Conservation (phyloP, 2,113 vertebrate species). For the Podarcis cretensis region DNA sequence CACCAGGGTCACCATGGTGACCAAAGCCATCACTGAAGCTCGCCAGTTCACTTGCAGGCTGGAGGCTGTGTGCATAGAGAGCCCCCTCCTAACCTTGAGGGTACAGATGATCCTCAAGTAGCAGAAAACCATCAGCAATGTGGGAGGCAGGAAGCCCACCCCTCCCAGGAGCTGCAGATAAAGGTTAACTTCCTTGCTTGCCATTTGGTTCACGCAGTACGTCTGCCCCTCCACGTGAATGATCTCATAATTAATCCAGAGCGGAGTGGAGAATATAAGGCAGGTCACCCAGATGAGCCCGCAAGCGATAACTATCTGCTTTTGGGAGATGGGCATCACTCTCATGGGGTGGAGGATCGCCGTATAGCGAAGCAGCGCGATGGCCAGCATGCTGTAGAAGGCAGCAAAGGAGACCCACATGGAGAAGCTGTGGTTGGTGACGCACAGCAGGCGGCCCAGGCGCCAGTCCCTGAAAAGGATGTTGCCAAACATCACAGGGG, state of each 20-base stretch:
- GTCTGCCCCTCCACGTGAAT: background rate
- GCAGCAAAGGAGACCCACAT: conserved; percentile 1
- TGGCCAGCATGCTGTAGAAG: conserved; percentile 30
- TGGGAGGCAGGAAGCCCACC: conserved; percentile 1
- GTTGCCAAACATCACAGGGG: conserved; percentile 1
- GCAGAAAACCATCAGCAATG: conserved; percentile 26
- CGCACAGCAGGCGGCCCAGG: background rate
- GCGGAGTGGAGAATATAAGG: background rate
- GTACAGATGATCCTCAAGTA: conserved; percentile 21
- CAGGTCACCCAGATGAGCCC: background rate
- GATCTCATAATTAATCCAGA: conserved; percentile 8
- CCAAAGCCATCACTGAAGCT: conserved; percentile 26
- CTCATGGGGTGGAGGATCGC: conserved; percentile 16
- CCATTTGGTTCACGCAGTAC: conserved; percentile 18
- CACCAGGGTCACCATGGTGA: conserved; percentile 16
- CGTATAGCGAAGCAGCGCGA: conserved; percentile 23
- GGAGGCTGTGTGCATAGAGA: background rate
- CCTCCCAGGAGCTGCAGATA: conserved; percentile 20
- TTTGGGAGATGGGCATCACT: background rate
- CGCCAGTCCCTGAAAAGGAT: conserved; percentile 4
- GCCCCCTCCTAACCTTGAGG: background rate
- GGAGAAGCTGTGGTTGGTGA: background rate
- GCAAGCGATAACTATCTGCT: background rate
- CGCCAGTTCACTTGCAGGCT: conserved; percentile 20
- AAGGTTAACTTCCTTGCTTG: background rate